Percentiles rank a stretch among this genome's conserved stretches.
Conservation (phyloP, 2,888 invertebrate genomes). For the Spodoptera picta region DNA sequence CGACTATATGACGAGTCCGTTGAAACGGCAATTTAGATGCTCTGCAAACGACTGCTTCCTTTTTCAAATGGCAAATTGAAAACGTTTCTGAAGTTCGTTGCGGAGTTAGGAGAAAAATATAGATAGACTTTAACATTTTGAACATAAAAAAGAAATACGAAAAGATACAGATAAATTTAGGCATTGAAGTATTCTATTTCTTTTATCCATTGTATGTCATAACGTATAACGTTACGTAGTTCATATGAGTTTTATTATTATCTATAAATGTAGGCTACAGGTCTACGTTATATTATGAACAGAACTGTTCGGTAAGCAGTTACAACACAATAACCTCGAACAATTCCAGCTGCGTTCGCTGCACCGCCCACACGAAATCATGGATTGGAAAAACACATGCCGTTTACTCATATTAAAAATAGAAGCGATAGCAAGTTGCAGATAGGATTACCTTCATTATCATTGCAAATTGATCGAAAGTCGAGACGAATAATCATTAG, state of each 20-base stretch:
- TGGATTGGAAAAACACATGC: constrained; percentile 36
- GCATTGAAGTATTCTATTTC: constrained; percentile 17
- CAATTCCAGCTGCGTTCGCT: constrained; percentile 35
- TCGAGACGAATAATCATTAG: constrained; percentile 42
- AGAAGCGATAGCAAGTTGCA: constrained; percentile 5
- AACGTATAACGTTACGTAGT: constrained; percentile 47
- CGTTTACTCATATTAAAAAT: constrained; percentile 18
- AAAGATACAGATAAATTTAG: constrained; percentile 6
- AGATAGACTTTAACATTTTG: constrained; percentile 2
- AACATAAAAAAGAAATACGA: constrained; percentile 1
- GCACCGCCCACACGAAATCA: constrained; percentile 40
- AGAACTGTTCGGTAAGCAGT: constrained; percentile 44
- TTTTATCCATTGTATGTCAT: constrained; percentile 30
- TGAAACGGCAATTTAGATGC: constrained; percentile 71
- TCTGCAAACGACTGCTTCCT: constrained; percentile 76
- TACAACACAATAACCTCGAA: constrained; percentile 49
- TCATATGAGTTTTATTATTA: constrained; percentile 40
- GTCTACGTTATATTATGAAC: constrained; percentile 42
- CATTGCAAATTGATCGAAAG: constrained; percentile 47
- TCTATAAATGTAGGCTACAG: constrained; percentile 46
- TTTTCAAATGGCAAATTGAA: constrained; percentile 65
- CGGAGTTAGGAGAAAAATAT: constrained; percentile 21
- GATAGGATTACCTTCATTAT: constrained; percentile 40
- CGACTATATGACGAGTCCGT: constrained; percentile 65
- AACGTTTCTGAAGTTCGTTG: constrained; percentile 51